Evolutionary conservation across 1,140 invertebrate genomes (phyloP), one percentile per base, ranked within the genome.

Genomic region (Lepeophtheirus salmonis): DNA sequence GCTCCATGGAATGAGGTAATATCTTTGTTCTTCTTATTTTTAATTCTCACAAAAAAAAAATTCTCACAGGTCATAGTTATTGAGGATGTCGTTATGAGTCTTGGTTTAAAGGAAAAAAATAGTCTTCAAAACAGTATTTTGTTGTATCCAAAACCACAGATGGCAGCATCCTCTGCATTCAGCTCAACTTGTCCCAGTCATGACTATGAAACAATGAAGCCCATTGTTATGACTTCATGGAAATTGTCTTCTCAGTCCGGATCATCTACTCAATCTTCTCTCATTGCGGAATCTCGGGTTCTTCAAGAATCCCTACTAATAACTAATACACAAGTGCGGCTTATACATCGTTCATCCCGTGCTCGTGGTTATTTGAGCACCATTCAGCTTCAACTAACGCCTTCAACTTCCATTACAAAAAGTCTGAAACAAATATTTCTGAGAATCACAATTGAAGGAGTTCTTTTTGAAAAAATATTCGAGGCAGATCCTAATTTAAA

Each of bases 1-100:
- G 87, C 96, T 17, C 89, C 89, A 2, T 95, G 91, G 89, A 97
- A 97, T 73, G 88, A 94, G 78, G 84, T 89, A 74, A n/a, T n/a
- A n/a, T n/a, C n/a, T n/a, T n/a, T n/a, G n/a, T n/a, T n/a, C n/a
- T n/a, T n/a, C n/a, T n/a, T n/a, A n/a, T n/a, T n/a, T n/a, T n/a
- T 14, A 48, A n/a, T 48, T 14, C 41, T n/a, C n/a, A 48, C 41
- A 48, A 14, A 14, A 14, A 48, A 14, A 48, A 14, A n/a, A n/a
- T 14, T 48, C 18, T 16, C 51, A 53, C n/a, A 20, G 26, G 51
- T 48, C 14, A 53, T 53, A 10, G 51, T 20, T n/a, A 21, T 53
- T 16, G 51, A 53, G 16, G 18, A 53, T n/a, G 26, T 53, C 6
- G 26, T 53, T 14, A 48, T 48, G 51, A 21, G 18, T 14, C 26